Evolutionary conservation across 2,888 invertebrate species (phyloP).

Genomic region (Nomada fabriciana): DNA sequence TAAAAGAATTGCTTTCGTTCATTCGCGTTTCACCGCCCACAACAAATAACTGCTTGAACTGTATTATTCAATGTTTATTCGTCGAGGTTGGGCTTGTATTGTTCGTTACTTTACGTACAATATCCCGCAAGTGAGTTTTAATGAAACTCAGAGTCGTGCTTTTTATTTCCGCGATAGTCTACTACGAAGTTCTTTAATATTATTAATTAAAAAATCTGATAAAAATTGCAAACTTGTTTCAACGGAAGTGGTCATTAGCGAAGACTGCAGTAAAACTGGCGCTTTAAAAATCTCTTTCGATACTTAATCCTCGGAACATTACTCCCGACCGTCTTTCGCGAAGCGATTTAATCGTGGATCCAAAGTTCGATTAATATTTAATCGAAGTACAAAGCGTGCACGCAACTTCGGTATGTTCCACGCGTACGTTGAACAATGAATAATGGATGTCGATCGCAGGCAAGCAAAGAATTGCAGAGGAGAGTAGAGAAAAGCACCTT

Average conservation of each 20-base stretch:
- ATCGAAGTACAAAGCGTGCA: constrained; percentile 7
- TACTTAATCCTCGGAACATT: not conserved
- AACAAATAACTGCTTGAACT: too few species aligned
- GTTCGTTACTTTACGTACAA: not conserved
- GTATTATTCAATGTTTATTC: not conserved
- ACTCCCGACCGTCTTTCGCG: not conserved
- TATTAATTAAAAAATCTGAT: constrained; percentile 6
- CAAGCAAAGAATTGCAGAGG: not conserved
- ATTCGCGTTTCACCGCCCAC: not conserved
- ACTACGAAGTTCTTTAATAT: not conserved
- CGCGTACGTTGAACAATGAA: constrained; percentile 23
- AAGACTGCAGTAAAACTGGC: not conserved
- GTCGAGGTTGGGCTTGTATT: not conserved
- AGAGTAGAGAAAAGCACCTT: not conserved
- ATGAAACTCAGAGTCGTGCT: not conserved
- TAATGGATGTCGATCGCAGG: constrained; percentile 25
- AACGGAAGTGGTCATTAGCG: not conserved
- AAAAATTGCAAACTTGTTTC: not conserved
- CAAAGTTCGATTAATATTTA: constrained; percentile 23
- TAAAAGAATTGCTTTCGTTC: not conserved
- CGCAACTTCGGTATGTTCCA: not conserved
- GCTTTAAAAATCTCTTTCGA: not conserved
- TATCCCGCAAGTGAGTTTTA: not conserved
- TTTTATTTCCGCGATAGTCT: not conserved
- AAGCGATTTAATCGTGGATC: not conserved